Conservation (phyloP, 2,888 invertebrate species). For the Dynastes hyllus region DNA sequence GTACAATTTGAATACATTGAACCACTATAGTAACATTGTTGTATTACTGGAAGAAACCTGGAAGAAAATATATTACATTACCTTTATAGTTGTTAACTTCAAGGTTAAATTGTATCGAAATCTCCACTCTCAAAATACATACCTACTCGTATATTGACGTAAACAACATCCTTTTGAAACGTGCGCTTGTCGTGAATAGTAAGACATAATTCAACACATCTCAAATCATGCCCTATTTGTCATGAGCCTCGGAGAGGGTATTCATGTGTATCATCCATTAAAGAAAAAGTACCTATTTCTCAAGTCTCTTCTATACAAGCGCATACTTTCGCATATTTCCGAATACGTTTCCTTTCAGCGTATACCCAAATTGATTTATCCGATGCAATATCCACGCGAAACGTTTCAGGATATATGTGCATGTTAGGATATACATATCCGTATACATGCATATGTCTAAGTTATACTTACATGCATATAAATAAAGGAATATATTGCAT, state of each 20-base stretch:
- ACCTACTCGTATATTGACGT: not conserved
- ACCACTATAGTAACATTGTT: too few species aligned
- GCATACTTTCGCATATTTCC: slow-evolving; percentile 13
- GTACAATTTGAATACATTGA: too few species aligned
- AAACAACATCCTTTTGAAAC: not conserved
- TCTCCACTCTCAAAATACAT: not conserved
- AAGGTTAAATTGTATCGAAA: not conserved
- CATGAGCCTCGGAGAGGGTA: not conserved
- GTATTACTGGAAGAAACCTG: too few species aligned
- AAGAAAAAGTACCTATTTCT: slow-evolving; percentile 11
- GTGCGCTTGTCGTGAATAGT: slow-evolving; percentile 1
- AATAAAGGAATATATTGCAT: not conserved
- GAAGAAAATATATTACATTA: too few species aligned
- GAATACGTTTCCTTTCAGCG: slow-evolving; percentile 17
- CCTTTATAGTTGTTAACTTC: too few species aligned
- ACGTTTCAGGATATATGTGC: not conserved
- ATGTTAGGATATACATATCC: not conserved
- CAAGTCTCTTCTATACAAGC: slow-evolving; percentile 27
- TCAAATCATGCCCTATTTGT: slow-evolving; percentile 11
- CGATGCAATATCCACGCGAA: slow-evolving; percentile 15
- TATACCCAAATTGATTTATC: slow-evolving; percentile 33
- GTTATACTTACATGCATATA: not conserved
- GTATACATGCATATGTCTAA: slow-evolving; percentile 1
- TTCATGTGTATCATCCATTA: slow-evolving; percentile 34
- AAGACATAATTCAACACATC: slow-evolving; percentile 17